phyloP scores from a whole-genome alignment of 2,888 invertebrate species.

The Abrostola tripartita region DNA sequence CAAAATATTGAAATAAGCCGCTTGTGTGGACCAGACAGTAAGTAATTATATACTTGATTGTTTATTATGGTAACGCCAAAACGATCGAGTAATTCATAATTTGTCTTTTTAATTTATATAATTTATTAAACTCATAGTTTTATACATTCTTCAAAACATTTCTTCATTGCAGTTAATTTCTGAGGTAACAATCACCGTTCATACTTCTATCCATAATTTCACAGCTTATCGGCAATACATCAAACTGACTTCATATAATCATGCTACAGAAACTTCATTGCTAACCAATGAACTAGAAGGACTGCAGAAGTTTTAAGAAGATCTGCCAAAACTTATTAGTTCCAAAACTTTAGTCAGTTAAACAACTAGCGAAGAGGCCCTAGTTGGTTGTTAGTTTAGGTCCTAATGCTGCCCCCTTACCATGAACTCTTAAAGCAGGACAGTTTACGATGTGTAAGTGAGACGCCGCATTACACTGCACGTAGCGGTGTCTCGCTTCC shows the following conservation, averaged over 20 bases:
- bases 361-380: conserved; percentile 8
- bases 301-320: conserved; percentile 32
- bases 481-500: no score
- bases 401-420: no score
- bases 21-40: neutral
- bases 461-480: no score
- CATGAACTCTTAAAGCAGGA: no score
- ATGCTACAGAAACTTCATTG: conserved; percentile 4
- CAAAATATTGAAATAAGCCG: conserved; percentile 1
- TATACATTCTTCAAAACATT: conserved; percentile 33
- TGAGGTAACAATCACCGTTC: neutral
- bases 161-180: conserved; percentile 24
- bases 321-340: neutral
- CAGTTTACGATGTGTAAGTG: no score
- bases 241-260: conserved; percentile 27
- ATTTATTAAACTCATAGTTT: conserved; percentile 4
- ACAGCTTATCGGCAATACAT: conserved; percentile 7
- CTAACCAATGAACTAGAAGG: conserved; percentile 38
- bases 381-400: conserved; percentile 40
- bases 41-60: neutral
- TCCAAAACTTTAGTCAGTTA: conserved; percentile 24
- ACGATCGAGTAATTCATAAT: no score
- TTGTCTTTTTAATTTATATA: neutral
- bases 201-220: neutral
- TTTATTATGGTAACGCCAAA: no score